Evolutionary conservation across 2,797 vertebrate genomes (phyloP), one percentile per base, ranked within the genome.

Genomic region (Sibirionetta formosa): DNA sequence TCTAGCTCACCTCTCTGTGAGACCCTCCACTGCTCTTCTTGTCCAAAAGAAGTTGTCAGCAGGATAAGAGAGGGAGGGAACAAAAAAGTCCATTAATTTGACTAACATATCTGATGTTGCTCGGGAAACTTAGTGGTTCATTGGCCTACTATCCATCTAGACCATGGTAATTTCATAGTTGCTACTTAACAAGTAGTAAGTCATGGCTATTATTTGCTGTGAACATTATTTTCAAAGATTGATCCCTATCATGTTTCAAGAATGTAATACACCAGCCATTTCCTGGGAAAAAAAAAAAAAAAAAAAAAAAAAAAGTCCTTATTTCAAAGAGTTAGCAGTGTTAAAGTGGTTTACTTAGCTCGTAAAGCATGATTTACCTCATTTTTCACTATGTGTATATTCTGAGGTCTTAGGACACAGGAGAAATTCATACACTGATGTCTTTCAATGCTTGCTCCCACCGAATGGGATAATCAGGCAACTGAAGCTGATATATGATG

Each of bases 131-230:
- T 11, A 22, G 16, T 27, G 16, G 27, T 75, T 60, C 72, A 24
- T 11, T 54, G 5, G 2, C 24, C 38, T 50, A 31, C n/a, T 36
- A 42, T 17, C 3, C 82, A 14, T 40, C n/a, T 56, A 80, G 9
- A 51, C 22, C 29, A 24, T 56, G 80, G 27, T 75, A 79, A 66
- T 33, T 29, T 53, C 64, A 51, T 16, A 4, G 9, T 5, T 70
- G 12, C 13, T 77, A n/a, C 7, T 44, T 23, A 60, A 77, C 3
- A 77, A 31, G 22, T 29, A 18, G 3, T 2, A 6, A 2, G 0
- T 44, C 22, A 20, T 44, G 53, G 51, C 24, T 48, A 57, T 11
- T 31, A 35, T 29, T 80, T 27, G 2, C 22, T 85, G n/a, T 57
- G 22, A 72, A 4, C 3, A 11, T 40, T 76, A 10, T 57, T 78